Percentiles rank a stretch among this genome's conserved stretches.
Evolutionary conservation across 1,140 invertebrate genomes (phyloP).

Genomic region (Colletes latitarsis): DNA sequence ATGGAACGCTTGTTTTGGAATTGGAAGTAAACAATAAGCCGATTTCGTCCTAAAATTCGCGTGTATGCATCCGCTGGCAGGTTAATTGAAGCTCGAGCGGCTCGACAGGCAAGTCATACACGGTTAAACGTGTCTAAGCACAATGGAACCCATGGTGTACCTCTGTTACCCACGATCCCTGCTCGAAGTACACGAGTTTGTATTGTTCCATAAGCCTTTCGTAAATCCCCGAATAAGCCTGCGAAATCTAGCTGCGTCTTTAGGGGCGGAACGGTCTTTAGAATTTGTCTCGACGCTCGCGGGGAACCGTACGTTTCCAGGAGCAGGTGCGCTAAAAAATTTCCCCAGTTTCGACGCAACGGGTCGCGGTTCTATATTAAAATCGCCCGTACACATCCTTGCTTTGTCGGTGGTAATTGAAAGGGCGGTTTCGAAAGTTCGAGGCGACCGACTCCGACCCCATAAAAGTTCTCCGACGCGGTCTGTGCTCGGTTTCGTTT

Average conservation of each 20-base stretch:
- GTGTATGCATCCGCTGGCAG: too few species aligned
- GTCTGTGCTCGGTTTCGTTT: slow-evolving; percentile 1
- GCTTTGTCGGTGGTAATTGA: slow-evolving; percentile 41
- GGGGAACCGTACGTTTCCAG: not conserved
- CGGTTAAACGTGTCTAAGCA: too few species aligned
- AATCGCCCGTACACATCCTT: slow-evolving; percentile 37
- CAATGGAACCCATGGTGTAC: too few species aligned
- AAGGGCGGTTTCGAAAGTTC: slow-evolving; percentile 52
- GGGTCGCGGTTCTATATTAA: slow-evolving; percentile 42
- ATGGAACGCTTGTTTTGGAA: too few species aligned
- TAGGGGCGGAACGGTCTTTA: not conserved
- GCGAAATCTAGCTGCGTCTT: not conserved
- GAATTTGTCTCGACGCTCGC: slow-evolving; percentile 13
- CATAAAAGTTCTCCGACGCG: slow-evolving; percentile 43
- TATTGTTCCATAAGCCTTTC: too few species aligned
- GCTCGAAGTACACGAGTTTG: too few species aligned
- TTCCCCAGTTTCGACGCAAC: slow-evolving; percentile 7
- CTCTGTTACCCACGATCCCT: too few species aligned
- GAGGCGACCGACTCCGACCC: slow-evolving; percentile 7
- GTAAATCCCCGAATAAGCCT: not conserved
- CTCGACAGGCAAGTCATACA: too few species aligned
- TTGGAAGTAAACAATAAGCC: too few species aligned
- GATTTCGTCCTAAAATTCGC: too few species aligned
- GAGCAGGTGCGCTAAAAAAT: slow-evolving; percentile 17
- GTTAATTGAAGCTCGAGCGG: too few species aligned